Evolutionary conservation across 53 echinoderm and acorn worm genomes (phyloP).

Genomic region (Echinarachnius parma): DNA sequence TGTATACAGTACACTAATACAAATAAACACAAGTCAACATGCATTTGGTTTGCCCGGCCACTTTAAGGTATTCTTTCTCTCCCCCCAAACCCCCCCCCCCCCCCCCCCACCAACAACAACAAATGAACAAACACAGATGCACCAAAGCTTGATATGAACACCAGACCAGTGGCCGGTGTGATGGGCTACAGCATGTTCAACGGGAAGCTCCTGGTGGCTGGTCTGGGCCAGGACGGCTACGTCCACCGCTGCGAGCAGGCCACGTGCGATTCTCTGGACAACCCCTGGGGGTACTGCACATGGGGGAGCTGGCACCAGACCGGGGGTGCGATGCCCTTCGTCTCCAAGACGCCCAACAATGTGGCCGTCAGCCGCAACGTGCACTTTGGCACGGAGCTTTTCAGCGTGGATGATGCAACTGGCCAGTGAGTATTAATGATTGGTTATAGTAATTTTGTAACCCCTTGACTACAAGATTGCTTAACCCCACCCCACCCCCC

Average conservation of each 20-base stretch:
- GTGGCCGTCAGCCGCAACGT: slow-evolving; percentile 57
- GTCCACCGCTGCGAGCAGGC: slow-evolving; percentile 61
- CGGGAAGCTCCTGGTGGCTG: slow-evolving; percentile 56
- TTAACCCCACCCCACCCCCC: too few relatives aligned
- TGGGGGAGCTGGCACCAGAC: slow-evolving; percentile 65
- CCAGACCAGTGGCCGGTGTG: slow-evolving; percentile 52
- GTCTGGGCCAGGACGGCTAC: slow-evolving; percentile 51
- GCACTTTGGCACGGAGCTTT: slow-evolving; percentile 64
- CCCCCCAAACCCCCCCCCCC: too few relatives aligned
- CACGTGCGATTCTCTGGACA: slow-evolving; percentile 70
- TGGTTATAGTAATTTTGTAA: too few relatives aligned
- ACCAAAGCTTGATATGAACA: too few relatives aligned
- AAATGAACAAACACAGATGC: too few relatives aligned
- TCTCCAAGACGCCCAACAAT: slow-evolving; percentile 30
- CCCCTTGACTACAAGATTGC: too few relatives aligned
- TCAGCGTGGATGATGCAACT: slow-evolving; percentile 44
- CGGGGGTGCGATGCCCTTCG: slow-evolving; percentile 39
- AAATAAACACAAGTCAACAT: too few relatives aligned
- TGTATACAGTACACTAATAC: too few relatives aligned
- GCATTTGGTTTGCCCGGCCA: too few relatives aligned
- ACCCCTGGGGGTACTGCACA: slow-evolving; percentile 83
- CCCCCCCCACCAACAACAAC: too few relatives aligned
- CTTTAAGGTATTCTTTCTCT: too few relatives aligned
- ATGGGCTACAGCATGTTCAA: slow-evolving; percentile 65
- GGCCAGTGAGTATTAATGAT: slow-evolving; percentile 61